These are phyloP conservation scores for Selene dorsalis DNA, from an alignment of 2,797 vertebrate species.

Conservation along the genomic window DNA sequence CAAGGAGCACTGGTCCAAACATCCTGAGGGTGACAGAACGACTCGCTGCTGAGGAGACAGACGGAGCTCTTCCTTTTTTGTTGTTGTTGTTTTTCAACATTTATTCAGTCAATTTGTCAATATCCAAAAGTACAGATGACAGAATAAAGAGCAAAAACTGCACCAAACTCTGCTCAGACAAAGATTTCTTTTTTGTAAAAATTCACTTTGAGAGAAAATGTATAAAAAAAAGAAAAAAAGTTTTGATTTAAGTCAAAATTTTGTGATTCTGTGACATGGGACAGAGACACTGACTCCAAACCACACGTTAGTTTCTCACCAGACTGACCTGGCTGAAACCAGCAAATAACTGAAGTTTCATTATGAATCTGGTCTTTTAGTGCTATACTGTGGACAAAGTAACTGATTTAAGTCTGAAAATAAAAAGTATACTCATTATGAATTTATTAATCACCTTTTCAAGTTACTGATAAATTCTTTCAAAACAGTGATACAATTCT, in stretches of 20 bases:
- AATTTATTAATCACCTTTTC: background rate
- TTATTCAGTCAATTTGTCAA: background rate
- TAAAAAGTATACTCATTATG: background rate
- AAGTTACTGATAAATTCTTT: background rate
- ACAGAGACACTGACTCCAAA: too few relatives aligned
- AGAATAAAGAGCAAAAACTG: background rate
- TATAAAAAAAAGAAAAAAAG: too few relatives aligned
- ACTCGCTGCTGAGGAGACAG: background rate
- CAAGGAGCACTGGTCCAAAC: slow-evolving; percentile 49
- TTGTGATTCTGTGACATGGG: too few relatives aligned
- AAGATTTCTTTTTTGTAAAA: background rate
- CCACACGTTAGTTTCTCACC: too few relatives aligned
- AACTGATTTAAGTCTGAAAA: background rate
- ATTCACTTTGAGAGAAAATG: background rate
- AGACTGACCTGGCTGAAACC: too few relatives aligned
- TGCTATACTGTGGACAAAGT: background rate
- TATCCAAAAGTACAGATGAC: background rate
- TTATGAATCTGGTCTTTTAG: background rate
- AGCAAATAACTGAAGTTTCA: accelerated
- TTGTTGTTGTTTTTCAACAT: background rate
- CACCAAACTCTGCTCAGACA: too few relatives aligned
- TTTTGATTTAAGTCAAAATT: too few relatives aligned
- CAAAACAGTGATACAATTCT: background rate
- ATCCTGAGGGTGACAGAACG: slow-evolving; percentile 47
- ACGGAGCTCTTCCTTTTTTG: background rate